Evolutionary conservation across 53 echinoderm and acorn worm species (phyloP), one percentile per base, ranked within the genome.

Genomic region (Mesocentrotus franciscanus): DNA sequence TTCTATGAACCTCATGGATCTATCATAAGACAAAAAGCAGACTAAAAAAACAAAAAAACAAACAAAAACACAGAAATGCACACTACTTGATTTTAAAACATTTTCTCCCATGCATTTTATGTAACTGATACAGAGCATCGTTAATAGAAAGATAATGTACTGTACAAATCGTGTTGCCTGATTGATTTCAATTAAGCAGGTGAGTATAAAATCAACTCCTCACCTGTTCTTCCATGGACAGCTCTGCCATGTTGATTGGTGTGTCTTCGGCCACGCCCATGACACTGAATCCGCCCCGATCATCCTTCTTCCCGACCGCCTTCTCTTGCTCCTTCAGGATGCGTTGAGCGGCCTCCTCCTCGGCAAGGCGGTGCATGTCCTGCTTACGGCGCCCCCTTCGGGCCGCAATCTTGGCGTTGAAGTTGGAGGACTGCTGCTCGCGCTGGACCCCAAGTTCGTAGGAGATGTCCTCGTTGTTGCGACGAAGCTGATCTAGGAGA

Each of bases 201-300:
- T 3, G n/a, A n/a, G n/a, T 61, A 61, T 61, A 16, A 61, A 8
- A 79, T 79, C 15, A 35, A 57, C 14, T 10, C 85, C 95, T 13
- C 78, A 99, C 99, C 99, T 99, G 99, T 96, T 99, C 99, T 91
- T 99, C 99, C 95, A 98, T 95, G 18, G 97, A 95, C 68, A 99
- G 95, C 90, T 96, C 96, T 10, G 97, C 96, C 78, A 97, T 90
- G 56, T 99, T 97, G 27, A 95, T 95, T 17, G 97, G 90, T 1
- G 96, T 92, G 55, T 96, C 96, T 83, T 95, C 96, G 57, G 85
- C 93, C 66, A 97, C 95, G 20, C 97, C 96, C 71, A 96, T 96
- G 39, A 95, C 74, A 42, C 97, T 93, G 74, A 95, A 94, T 33
- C 96, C 95, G 8, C 90, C 92, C 27, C 92, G 92, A 60, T 64